Evolutionary conservation across 2,888 invertebrate genomes (phyloP).

Genomic region (Stictocephala bisonia): DNA sequence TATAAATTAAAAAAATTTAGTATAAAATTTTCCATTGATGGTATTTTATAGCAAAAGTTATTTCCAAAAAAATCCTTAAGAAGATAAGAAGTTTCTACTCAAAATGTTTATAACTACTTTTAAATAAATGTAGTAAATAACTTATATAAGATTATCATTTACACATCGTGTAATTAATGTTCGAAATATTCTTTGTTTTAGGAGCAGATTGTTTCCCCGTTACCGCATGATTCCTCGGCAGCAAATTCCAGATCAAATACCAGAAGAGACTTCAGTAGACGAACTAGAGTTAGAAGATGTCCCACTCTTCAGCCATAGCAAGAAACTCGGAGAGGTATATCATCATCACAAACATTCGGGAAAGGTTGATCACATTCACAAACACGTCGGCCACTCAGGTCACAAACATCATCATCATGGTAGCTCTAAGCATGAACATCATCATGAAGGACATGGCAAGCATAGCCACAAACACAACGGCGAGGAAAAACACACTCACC

Average conservation of each 20-base stretch:
- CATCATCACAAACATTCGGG: conserved; percentile 57
- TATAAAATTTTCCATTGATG: too few species aligned
- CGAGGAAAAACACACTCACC: conserved; percentile 34
- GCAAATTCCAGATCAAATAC: not conserved
- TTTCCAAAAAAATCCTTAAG: too few species aligned
- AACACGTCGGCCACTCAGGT: conserved; percentile 57
- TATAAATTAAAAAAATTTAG: too few species aligned
- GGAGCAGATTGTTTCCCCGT: not conserved
- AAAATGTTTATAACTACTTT: too few species aligned
- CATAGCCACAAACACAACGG: conserved; percentile 44
- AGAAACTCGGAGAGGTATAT: conserved; percentile 5
- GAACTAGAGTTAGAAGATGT: conserved; percentile 1
- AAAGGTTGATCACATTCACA: conserved; percentile 57
- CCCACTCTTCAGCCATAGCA: conserved; percentile 54
- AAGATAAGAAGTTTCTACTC: too few species aligned
- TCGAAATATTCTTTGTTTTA: not conserved
- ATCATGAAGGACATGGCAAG: conserved; percentile 57
- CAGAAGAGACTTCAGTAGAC: not conserved
- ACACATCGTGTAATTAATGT: too few species aligned
- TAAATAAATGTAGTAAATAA: too few species aligned
- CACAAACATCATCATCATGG: conserved; percentile 58
- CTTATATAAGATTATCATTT: too few species aligned
- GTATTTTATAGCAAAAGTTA: too few species aligned
- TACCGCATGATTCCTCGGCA: not conserved
- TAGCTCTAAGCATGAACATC: conserved; percentile 58